Evolutionary conservation across 2,888 invertebrate species (phyloP).

Genomic region (Tenthredo notha): DNA sequence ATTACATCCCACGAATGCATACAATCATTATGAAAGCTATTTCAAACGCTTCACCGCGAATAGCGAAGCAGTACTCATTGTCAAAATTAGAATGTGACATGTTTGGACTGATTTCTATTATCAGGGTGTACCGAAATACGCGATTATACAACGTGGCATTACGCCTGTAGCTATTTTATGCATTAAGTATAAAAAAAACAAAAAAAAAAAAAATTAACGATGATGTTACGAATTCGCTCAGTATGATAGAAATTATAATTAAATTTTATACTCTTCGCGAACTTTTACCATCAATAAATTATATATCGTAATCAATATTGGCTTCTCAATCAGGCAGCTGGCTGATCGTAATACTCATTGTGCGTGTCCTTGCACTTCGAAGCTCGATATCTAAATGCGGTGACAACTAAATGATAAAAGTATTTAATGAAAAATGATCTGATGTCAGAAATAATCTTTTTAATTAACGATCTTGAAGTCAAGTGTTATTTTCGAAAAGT

Average conservation of each 20-base stretch:
- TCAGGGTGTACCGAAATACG: neutral
- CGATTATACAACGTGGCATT: neutral
- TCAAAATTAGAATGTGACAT: conserved; percentile 20
- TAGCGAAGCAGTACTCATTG: neutral
- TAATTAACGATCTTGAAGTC: neutral
- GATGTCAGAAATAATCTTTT: neutral
- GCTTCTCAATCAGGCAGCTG: neutral
- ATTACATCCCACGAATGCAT: neutral
- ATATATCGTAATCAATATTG: neutral
- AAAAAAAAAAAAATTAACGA: neutral
- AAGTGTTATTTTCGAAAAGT: neutral
- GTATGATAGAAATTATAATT: neutral
- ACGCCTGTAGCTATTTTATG: neutral
- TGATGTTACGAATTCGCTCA: neutral
- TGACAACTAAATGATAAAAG: conserved; percentile 20
- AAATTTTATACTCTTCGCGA: neutral
- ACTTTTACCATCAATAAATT: neutral
- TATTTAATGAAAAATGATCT: conserved; percentile 35
- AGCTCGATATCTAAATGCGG: neutral
- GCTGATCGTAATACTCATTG: neutral
- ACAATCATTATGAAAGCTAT: neutral
- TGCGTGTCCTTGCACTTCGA: conserved; percentile 2
- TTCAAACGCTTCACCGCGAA: neutral
- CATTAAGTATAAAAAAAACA: neutral
- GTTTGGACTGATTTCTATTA: neutral